Percentiles rank a stretch among this genome's conserved stretches.
These are phyloP conservation scores for Percopsis transmontana DNA, from an alignment of 2,113 vertebrate species.

Conservation along the genomic window DNA sequence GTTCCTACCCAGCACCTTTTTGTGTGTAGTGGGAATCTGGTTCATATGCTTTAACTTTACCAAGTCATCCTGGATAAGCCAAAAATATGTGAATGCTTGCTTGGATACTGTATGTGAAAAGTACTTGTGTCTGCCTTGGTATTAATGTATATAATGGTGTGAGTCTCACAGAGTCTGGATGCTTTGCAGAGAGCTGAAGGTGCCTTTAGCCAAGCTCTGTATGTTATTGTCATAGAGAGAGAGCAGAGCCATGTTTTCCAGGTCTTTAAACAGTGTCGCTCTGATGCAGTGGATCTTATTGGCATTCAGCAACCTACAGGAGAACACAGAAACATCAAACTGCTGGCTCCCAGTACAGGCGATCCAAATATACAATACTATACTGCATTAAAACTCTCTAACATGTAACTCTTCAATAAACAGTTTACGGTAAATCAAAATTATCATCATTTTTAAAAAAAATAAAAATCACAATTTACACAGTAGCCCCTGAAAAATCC, in stretches of 20 bases:
- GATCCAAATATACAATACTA: not conserved
- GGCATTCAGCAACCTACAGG: conserved; percentile 88
- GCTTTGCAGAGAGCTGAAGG: conserved; percentile 87
- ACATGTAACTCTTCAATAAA: too few species aligned
- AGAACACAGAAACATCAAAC: not conserved
- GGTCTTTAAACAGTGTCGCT: conserved; percentile 86
- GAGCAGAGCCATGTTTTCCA: conserved; percentile 92
- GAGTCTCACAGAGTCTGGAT: conserved; percentile 90
- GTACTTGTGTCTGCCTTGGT: not conserved
- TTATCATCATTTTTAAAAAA: too few species aligned
- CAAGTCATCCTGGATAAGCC: too few species aligned
- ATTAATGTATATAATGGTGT: not conserved
- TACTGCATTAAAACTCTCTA: not conserved
- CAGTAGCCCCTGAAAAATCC: too few species aligned
- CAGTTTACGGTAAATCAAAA: too few species aligned
- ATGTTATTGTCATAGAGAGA: conserved; percentile 98
- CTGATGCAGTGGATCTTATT: conserved; percentile 96
- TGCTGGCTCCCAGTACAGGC: not conserved
- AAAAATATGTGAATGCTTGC: too few species aligned
- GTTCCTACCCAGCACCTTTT: too few species aligned
- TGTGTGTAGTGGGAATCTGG: too few species aligned
- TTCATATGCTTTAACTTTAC: too few species aligned
- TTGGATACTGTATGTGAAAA: too few species aligned
- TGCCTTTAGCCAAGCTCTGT: conserved; percentile 92
- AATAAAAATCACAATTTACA: too few species aligned